Conservation (phyloP, 1,140 invertebrate species). For the Kradibia gibbosae region DNA sequence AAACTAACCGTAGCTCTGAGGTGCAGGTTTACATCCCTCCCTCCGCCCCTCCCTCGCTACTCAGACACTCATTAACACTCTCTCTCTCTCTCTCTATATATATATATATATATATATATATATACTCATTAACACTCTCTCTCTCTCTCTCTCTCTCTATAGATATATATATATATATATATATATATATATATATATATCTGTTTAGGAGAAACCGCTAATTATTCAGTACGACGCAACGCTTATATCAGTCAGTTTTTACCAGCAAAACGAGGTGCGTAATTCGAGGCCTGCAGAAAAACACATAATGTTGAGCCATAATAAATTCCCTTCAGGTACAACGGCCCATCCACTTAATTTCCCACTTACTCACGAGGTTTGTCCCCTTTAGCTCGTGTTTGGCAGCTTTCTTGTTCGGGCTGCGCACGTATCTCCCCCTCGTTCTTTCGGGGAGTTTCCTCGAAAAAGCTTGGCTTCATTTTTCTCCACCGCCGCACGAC, state of each 20-base stretch:
- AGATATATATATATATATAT: no score
- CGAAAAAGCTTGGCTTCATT: not conserved
- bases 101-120: no score
- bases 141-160: constrained; percentile 6
- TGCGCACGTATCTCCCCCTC: not conserved
- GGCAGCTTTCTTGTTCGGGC: not conserved
- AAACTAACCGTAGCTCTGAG: constrained; percentile 26
- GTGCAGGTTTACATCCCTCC: not conserved
- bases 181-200: no score
- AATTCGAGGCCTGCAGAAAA: not conserved
- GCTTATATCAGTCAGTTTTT: constrained; percentile 43
- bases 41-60: constrained; percentile 6
- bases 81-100: not conserved
- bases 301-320: constrained; percentile 19
- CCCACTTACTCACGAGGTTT: not conserved
- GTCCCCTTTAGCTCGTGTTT: not conserved
- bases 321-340: constrained; percentile 42
- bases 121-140: not conserved
- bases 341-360: constrained; percentile 42
- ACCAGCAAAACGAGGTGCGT: not conserved
- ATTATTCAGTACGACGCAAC: constrained; percentile 26
- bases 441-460: not conserved
- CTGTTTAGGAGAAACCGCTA: constrained; percentile 14
- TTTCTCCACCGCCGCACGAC: not conserved
- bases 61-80: no score